Evolutionary conservation across 2,797 vertebrate species (phyloP).

Genomic region (Phoeniculus purpureus): DNA sequence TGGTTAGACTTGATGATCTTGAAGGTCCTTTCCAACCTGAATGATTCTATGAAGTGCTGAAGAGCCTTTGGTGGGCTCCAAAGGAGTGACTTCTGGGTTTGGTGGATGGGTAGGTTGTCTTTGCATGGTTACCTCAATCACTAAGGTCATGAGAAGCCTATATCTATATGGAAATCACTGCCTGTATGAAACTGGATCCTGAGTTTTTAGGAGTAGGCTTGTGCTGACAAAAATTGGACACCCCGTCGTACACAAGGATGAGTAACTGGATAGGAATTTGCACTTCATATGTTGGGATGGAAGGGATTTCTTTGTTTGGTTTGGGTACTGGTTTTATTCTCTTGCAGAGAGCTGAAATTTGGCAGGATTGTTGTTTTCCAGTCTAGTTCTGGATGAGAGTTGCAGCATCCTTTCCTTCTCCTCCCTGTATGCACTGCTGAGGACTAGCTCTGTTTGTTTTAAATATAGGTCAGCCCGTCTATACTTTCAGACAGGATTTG

Average conservation of each 20-base stretch:
- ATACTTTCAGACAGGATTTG: not conserved
- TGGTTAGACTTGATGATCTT: too few species aligned
- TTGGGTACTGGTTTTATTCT: not conserved
- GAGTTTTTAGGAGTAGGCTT: not conserved
- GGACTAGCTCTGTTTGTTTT: not conserved
- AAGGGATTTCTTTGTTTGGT: not conserved
- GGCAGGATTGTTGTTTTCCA: constrained; percentile 11
- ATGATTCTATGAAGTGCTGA: not conserved
- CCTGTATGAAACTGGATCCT: not conserved
- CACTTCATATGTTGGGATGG: not conserved
- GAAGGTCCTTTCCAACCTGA: too few species aligned
- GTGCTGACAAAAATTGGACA: not conserved
- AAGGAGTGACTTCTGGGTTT: not conserved
- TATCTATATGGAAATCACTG: not conserved
- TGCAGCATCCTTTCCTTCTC: not conserved
- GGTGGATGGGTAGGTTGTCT: not conserved
- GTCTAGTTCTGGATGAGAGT: not conserved
- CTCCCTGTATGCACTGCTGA: not conserved
- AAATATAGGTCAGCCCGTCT: not conserved
- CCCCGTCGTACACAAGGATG: not conserved
- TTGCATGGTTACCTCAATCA: not conserved
- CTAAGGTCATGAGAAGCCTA: not conserved
- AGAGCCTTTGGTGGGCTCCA: not conserved
- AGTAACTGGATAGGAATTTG: constrained; percentile 25
- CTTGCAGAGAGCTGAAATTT: not conserved